phyloP scores from a whole-genome alignment of 2,113 vertebrate species.

The Phasianus colchicus region DNA sequence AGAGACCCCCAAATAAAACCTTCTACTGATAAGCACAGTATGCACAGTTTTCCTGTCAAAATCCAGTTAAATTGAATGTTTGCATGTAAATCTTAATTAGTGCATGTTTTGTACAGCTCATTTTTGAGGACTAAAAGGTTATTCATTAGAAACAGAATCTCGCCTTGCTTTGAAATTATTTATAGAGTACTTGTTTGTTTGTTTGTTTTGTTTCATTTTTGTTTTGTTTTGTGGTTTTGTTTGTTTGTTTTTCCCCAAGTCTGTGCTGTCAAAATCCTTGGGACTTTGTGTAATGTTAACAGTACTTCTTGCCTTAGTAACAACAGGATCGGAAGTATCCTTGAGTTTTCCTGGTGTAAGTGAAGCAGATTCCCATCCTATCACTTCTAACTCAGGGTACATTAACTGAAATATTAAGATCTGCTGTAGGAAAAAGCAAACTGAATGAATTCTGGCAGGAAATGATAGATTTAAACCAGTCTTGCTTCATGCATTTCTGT shows the following conservation, averaged over 20 bases:
- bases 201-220: too few relatives aligned
- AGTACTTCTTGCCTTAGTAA: background rate
- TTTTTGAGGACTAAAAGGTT: background rate
- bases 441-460: background rate
- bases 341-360: background rate
- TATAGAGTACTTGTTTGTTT: background rate
- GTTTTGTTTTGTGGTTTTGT: too few relatives aligned
- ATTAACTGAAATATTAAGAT: background rate
- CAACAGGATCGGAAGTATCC: background rate
- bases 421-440: background rate
- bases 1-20: background rate
- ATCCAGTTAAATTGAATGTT: background rate
- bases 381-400: background rate
- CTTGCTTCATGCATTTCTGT: background rate
- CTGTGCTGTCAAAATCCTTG: background rate
- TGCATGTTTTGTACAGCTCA: background rate
- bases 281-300: background rate
- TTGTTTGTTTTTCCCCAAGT: background rate
- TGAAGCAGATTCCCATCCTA: background rate
- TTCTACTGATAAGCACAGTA: background rate
- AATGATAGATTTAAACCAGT: background rate
- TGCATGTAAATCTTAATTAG: background rate
- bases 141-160: background rate
- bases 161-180: background rate
- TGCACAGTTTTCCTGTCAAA: background rate